Conservation (phyloP, 2,888 invertebrate genomes). For the Eilema depressum region DNA sequence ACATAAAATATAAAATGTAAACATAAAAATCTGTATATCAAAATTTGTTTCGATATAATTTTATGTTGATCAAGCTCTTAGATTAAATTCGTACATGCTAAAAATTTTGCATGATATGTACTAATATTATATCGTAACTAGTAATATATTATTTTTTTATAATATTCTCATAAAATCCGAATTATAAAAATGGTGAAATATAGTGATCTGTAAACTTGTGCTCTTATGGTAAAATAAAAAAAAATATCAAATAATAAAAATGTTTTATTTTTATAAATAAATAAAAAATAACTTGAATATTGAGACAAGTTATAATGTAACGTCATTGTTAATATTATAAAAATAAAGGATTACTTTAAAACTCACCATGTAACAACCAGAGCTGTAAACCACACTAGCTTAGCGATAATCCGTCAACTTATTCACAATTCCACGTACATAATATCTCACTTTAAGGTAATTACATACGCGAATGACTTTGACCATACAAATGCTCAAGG, state of each 20-base stretch:
- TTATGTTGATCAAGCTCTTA: neutral
- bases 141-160: no score
- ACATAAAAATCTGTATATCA: neutral
- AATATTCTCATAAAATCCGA: no score
- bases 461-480: no score
- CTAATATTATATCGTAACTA: neutral
- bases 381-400: constrained; percentile 54
- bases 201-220: neutral
- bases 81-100: no score
- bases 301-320: no score
- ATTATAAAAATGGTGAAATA: no score
- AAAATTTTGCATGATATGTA: neutral
- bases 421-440: constrained; percentile 67
- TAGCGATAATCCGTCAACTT: constrained; percentile 61
- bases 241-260: neutral
- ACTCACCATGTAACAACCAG: constrained; percentile 76
- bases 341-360: constrained; percentile 1
- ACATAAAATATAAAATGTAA: neutral
- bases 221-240: neutral
- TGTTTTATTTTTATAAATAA: no score
- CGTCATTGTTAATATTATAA: neutral
- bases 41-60: neutral
- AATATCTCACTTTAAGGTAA: constrained; percentile 55
- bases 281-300: neutral
- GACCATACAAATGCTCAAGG: no score